phyloP scores from a whole-genome alignment of 2,888 invertebrate genomes.

The Buathra laborator region DNA sequence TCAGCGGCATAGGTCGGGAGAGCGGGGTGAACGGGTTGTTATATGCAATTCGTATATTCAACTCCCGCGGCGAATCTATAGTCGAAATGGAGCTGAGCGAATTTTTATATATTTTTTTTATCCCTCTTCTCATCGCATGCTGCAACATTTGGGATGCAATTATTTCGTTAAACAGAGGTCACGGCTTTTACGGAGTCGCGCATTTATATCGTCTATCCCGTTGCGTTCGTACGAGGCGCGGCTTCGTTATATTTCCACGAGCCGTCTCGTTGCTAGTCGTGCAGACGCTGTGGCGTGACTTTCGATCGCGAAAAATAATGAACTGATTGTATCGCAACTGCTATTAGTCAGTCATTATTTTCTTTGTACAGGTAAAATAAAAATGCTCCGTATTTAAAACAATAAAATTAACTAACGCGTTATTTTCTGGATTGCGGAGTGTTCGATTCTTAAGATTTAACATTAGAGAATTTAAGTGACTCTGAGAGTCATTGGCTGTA shows the following conservation, averaged over 20 bases:
- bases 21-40: constrained; percentile 34
- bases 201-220: neutral
- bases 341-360: too few relatives aligned
- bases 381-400: too few relatives aligned
- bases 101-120: neutral
- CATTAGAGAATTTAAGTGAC: neutral
- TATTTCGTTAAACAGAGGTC: constrained; percentile 59
- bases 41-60: neutral
- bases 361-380: too few relatives aligned
- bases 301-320: constrained; percentile 42
- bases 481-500: constrained; percentile 12
- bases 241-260: constrained; percentile 5
- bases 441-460: neutral
- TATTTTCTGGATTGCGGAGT: neutral
- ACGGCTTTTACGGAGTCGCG: constrained; percentile 42
- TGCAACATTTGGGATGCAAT: constrained; percentile 42
- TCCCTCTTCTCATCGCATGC: neutral
- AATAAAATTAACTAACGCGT: neutral
- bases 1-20: constrained; percentile 69
- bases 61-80: neutral
- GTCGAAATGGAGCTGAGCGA: too few relatives aligned
- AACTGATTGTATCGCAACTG: constrained; percentile 2
- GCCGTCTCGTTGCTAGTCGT: constrained; percentile 13
- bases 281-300: constrained; percentile 26
- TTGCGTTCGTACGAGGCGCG: neutral